These are phyloP conservation scores for Pogonophryne albipinna DNA, from an alignment of 2,797 vertebrate species.

Conservation along the genomic window DNA sequence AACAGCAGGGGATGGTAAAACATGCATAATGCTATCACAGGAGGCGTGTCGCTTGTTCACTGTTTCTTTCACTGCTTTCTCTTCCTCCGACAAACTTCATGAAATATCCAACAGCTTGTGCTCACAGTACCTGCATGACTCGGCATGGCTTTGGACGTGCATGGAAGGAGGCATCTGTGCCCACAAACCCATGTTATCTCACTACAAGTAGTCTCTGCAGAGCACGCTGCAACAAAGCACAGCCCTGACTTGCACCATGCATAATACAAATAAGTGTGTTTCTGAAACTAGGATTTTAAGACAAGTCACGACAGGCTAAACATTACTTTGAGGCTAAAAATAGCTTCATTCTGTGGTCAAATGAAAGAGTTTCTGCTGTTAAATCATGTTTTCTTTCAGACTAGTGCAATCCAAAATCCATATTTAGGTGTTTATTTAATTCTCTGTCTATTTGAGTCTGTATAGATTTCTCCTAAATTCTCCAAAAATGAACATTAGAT, in stretches of 20 bases:
- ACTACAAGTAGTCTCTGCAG: constrained; percentile 53
- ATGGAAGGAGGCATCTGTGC: constrained; percentile 37
- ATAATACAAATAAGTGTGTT: not conserved
- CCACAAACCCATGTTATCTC: constrained; percentile 47
- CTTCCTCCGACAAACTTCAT: constrained; percentile 23
- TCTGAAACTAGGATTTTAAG: too few species aligned
- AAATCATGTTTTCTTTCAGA: too few species aligned
- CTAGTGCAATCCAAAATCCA: too few species aligned
- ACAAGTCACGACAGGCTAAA: too few species aligned
- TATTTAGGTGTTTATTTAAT: too few species aligned
- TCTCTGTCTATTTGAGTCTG: too few species aligned
- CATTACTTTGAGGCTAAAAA: too few species aligned
- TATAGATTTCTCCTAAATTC: too few species aligned
- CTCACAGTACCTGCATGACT: constrained; percentile 66
- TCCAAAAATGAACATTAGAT: too few species aligned
- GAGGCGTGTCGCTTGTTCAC: constrained; percentile 14
- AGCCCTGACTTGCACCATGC: constrained; percentile 14
- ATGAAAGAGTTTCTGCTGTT: too few species aligned
- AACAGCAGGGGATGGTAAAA: not conserved
- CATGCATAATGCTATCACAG: not conserved
- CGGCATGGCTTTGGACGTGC: constrained; percentile 74
- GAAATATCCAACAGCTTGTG: constrained; percentile 35
- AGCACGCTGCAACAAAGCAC: constrained; percentile 9
- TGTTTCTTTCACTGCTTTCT: not conserved
- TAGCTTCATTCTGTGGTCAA: too few species aligned